Base-by-base conservation (phyloP, 1,140 invertebrate genomes). In the Atopsyche davidsoni region DNA sequence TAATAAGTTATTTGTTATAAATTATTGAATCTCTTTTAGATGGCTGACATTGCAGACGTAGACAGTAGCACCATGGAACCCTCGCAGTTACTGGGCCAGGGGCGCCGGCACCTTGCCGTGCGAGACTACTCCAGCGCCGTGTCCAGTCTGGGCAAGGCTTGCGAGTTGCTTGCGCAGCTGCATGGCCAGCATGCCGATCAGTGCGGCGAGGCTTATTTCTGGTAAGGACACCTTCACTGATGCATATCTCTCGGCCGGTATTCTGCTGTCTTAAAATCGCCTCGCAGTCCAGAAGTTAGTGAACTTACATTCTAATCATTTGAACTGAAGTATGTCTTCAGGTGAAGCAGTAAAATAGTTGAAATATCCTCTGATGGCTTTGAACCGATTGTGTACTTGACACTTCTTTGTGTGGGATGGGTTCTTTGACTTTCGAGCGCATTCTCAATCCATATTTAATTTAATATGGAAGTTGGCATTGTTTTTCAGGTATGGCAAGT, bases 201-300 rank as follows among this genome's bases (percentile, higher is more conserved):
- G 62, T 85, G 86, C 65, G 90, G 80, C 10, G 89, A 92, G 40
- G 83, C 86, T 9, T 93, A 93, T 67, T 81, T 89, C 38, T 73
- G 69, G 71, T 73, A 58, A 59, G 51, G 17, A 19, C 19, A n/a
- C n/a, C n/a, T n/a, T n/a, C n/a, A n/a, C n/a, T n/a, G n/a, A n/a
- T n/a, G n/a, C n/a, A n/a, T n/a, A n/a, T n/a, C n/a, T n/a, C n/a
- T n/a, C n/a, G n/a, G n/a, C n/a, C n/a, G n/a, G n/a, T n/a, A n/a
- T n/a, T n/a, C n/a, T n/a, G n/a, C n/a, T n/a, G n/a, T n/a, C n/a
- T n/a, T n/a, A n/a, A n/a, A n/a, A n/a, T n/a, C n/a, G n/a, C n/a
- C n/a, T n/a, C n/a, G n/a, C n/a, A n/a, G n/a, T n/a, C n/a, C n/a
- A n/a, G n/a, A n/a, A n/a, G n/a, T n/a, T n/a, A n/a, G n/a, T n/a